Evolutionary conservation across 2,888 invertebrate species (phyloP).

Genomic region (Steinernema scapterisci): DNA sequence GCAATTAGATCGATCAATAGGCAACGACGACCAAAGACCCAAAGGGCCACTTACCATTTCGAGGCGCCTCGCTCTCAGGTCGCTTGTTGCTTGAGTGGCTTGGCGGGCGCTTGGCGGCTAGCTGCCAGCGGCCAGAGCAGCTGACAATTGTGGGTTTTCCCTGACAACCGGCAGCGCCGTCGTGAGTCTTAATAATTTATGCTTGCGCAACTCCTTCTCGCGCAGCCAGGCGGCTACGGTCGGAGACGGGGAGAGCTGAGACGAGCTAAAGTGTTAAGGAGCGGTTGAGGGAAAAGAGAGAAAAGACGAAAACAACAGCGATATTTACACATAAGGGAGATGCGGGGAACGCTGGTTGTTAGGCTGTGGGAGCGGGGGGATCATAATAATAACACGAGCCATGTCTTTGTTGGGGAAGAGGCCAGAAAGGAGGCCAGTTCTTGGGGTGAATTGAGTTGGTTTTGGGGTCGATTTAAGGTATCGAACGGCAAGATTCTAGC

Average conservation of each 20-base stretch:
- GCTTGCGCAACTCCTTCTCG: slow-evolving; percentile 14
- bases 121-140: no score
- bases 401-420: no score
- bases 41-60: slow-evolving; percentile 14
- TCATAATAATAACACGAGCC: no score
- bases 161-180: slow-evolving; percentile 7
- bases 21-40: no score
- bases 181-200: slow-evolving; percentile 21
- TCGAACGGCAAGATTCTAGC: no score
- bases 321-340: neutral
- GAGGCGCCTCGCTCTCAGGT: neutral
- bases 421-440: no score
- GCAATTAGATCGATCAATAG: neutral
- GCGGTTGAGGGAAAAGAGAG: neutral
- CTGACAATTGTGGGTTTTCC: neutral
- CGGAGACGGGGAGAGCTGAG: neutral
- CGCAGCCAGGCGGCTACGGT: neutral
- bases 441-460: no score
- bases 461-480: no score
- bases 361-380: no score
- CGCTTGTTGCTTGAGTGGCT: slow-evolving; percentile 26
- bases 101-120: neutral
- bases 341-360: no score
- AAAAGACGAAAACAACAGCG: neutral
- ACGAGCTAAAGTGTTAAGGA: neutral